Evolutionary conservation across 2,797 vertebrate species (phyloP).

Genomic region (Hypotaenidia philippensis): DNA sequence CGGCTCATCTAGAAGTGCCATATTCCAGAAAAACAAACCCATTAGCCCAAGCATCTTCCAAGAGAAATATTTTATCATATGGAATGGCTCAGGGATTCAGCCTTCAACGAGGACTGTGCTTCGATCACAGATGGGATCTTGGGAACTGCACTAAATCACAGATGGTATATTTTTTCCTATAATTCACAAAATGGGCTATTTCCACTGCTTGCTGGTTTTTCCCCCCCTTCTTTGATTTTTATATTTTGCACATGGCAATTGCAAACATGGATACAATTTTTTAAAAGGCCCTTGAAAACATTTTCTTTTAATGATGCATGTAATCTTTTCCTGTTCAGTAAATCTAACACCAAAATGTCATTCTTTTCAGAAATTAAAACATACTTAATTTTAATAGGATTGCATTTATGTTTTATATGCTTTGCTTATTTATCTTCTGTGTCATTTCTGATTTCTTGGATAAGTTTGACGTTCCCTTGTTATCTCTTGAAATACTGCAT

Average conservation of each 20-base stretch:
- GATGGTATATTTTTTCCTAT: conserved; percentile 80
- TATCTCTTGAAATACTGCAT: conserved; percentile 80
- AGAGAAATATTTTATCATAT: conserved; percentile 63
- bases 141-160: conserved; percentile 79
- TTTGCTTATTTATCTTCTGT: conserved; percentile 70
- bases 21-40: conserved; percentile 39
- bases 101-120: conserved; percentile 34
- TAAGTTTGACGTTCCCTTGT: conserved; percentile 66
- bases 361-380: conserved; percentile 70
- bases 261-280: conserved; percentile 45
- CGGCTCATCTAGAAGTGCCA: conserved; percentile 37
- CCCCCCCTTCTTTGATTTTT: conserved; percentile 61
- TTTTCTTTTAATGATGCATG: conserved; percentile 72
- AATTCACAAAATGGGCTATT: conserved; percentile 80
- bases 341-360: conserved; percentile 63
- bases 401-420: conserved; percentile 73
- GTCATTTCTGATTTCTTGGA: conserved; percentile 63
- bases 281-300: conserved; percentile 68
- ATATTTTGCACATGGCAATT: conserved; percentile 77
- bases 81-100: conserved; percentile 45
- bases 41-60: conserved; percentile 46
- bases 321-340: conserved; percentile 67
- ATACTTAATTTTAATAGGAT: conserved; percentile 79
- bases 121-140: conserved; percentile 79
- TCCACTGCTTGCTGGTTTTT: conserved; percentile 47